phyloP scores from a whole-genome alignment of 2,797 vertebrate species.

The Crypturellus tataupa region DNA sequence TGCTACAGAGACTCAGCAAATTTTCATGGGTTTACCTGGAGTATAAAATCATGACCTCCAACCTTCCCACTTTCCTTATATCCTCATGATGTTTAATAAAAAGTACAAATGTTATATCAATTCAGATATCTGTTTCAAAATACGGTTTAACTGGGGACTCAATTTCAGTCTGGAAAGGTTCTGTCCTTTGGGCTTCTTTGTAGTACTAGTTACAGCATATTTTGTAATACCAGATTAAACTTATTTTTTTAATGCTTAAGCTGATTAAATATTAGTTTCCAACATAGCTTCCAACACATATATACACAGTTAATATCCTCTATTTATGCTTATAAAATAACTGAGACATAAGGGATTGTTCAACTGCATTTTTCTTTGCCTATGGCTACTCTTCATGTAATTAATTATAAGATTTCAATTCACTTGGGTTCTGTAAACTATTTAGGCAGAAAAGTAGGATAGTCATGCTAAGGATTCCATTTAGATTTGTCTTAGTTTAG shows the following conservation, averaged over 20 bases:
- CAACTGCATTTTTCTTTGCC: slow-evolving; percentile 32
- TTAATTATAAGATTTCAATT: slow-evolving; percentile 59
- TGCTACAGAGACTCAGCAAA: background rate
- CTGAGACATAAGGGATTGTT: slow-evolving; percentile 8
- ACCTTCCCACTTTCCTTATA: background rate
- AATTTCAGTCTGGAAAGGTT: background rate
- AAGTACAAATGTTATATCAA: background rate
- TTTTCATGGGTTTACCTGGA: background rate
- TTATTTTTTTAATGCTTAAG: slow-evolving; percentile 41
- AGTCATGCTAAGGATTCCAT: background rate
- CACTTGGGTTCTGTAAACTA: slow-evolving; percentile 58
- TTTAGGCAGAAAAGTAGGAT: slow-evolving; percentile 33
- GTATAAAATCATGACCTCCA: background rate
- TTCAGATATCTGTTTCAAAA: background rate
- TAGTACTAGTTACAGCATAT: background rate
- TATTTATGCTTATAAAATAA: slow-evolving; percentile 50
- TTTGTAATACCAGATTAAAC: background rate
- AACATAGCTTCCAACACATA: background rate
- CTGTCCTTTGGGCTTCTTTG: background rate
- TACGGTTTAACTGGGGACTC: background rate
- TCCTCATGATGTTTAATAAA: background rate
- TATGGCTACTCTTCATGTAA: slow-evolving; percentile 47
- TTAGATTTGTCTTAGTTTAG: background rate
- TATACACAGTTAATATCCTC: slow-evolving; percentile 30
- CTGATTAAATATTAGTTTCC: slow-evolving; percentile 54